These are phyloP conservation scores for Oncorhynchus keta DNA, from an alignment of 2,113 vertebrate genomes.

Conservation along the genomic window DNA sequence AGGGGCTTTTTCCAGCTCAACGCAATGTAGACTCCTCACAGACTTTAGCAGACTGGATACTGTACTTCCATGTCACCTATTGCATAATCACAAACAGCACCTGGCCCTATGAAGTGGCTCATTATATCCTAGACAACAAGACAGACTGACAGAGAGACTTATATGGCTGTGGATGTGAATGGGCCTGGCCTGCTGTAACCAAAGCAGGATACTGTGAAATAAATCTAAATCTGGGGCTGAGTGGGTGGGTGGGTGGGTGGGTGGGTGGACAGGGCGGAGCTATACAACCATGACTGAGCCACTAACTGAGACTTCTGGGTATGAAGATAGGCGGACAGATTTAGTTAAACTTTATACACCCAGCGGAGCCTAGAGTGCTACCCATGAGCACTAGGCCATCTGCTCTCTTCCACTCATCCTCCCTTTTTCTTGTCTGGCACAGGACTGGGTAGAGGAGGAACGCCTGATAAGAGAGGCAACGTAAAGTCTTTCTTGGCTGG, in stretches of 20 bases:
- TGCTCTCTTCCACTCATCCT: slow-evolving; percentile 21
- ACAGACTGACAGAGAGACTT: too few relatives aligned
- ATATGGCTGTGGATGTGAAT: neutral
- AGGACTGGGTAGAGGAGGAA: neutral
- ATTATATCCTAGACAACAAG: too few relatives aligned
- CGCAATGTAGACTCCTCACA: too few relatives aligned
- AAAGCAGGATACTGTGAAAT: neutral
- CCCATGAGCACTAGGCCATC: slow-evolving; percentile 43
- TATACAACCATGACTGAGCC: slow-evolving; percentile 22
- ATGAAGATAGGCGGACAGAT: slow-evolving; percentile 18
- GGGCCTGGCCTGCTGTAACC: neutral
- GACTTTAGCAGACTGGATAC: too few relatives aligned
- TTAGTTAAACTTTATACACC: slow-evolving; percentile 46
- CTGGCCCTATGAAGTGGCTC: too few relatives aligned
- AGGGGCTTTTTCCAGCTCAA: too few relatives aligned
- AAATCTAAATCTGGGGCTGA: neutral
- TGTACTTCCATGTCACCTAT: too few relatives aligned
- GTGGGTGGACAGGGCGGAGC: neutral
- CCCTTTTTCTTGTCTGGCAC: neutral
- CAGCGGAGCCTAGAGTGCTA: slow-evolving; percentile 9
- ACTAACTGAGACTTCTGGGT: slow-evolving; percentile 16
- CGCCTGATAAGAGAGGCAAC: neutral
- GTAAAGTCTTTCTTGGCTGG: neutral
- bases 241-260: too few relatives aligned
- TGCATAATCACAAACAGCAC: too few relatives aligned